Conservation (phyloP, 2,888 invertebrate genomes). For the Plebejus argus region DNA sequence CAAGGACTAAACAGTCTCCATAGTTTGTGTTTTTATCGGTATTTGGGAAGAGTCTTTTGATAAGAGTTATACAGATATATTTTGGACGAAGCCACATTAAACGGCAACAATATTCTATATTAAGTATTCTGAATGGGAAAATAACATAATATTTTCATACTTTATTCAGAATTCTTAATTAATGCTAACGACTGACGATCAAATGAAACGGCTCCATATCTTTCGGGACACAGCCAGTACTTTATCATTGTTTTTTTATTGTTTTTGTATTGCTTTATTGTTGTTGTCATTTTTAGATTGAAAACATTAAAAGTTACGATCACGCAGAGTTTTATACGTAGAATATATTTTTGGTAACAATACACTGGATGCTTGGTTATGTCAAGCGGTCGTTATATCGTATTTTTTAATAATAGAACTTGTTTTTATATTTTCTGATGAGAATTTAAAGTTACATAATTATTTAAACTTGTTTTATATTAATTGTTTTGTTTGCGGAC, state of each 20-base stretch:
- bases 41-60: not conserved
- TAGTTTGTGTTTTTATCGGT: not conserved
- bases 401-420: not conserved
- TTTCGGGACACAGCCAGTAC: not conserved
- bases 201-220: not conserved
- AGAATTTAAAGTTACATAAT: too few species aligned
- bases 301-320: slow-evolving; percentile 12
- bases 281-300: slow-evolving; percentile 19
- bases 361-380: not conserved
- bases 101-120: not conserved
- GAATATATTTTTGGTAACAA: slow-evolving; percentile 8
- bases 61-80: not conserved
- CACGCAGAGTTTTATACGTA: slow-evolving; percentile 6
- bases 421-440: not conserved
- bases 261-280: slow-evolving; percentile 21
- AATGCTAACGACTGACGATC: slow-evolving; percentile 16
- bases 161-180: slow-evolving; percentile 26
- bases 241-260: slow-evolving; percentile 1
- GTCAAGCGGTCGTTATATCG: not conserved
- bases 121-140: not conserved
- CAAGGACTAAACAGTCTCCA: not conserved
- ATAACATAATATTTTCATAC: not conserved
- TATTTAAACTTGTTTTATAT: too few species aligned
- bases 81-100: not conserved
- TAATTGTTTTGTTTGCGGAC: too few species aligned